Evolutionary conservation across 2,888 invertebrate species (phyloP), one percentile per base, ranked within the genome.

Genomic region (Xestobium rufovillosum): DNA sequence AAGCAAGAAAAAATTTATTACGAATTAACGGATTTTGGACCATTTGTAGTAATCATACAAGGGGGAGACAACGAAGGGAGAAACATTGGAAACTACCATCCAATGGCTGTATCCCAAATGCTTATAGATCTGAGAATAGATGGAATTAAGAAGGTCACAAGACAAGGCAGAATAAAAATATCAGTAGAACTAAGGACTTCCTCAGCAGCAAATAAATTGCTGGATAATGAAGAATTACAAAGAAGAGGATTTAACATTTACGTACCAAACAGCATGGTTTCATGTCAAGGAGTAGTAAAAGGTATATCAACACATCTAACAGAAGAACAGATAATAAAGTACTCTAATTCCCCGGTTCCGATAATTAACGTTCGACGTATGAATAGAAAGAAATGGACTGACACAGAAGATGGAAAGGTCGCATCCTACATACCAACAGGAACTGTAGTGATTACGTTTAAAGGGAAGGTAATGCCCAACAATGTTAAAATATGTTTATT

Each of bases 41-140:
- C 23, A 19, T 19, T 19, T n/a, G n/a, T 19, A 8, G 23, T 19
- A 8, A 19, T 19, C 6, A 6, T 19, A 19, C 6, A 19, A 19
- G 23, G 23, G n/a, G 6, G n/a, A n/a, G n/a, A n/a, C n/a, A n/a
- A 19, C 6, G 23, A 19, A 19, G 23, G 23, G 23, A 19, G n/a
- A 19, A 19, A 19, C 23, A 19, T 19, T 19, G 23, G 23, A 19
- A 19, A 19, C n/a, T 19, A 8, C 23, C 23, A 19, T 19, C 23
- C 23, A n/a, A 19, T 19, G 23, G 23, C 23, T 8, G 23, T 19
- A 6, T 6, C 6, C 23, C 6, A 19, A 19, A 19, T 8, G n/a
- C n/a, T 19, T 8, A 19, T 19, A n/a, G 23, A 19, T n/a, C 23
- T 19, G 6, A 19, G 23, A 8, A 19, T 19, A 6, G n/a, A 19